Percentiles rank a stretch among this genome's conserved stretches.
phyloP scores from a whole-genome alignment of 2,113 vertebrate genomes.

The Gymnogyps californianus region DNA sequence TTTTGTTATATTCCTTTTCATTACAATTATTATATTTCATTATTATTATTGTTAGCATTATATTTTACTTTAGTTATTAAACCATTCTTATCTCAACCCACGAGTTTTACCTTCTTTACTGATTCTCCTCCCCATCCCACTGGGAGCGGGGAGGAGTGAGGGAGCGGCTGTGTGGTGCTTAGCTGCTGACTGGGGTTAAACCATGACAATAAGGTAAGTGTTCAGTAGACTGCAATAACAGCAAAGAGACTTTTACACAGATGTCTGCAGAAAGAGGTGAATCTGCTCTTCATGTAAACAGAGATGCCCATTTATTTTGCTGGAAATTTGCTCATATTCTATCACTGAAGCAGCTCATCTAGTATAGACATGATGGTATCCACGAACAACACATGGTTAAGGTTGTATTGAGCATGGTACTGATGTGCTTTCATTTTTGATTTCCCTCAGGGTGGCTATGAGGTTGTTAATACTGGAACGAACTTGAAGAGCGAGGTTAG shows the following conservation, averaged over 20 bases:
- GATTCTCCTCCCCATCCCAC: no score
- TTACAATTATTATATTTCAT: no score
- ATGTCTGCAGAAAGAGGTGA: background rate
- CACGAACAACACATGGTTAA: background rate
- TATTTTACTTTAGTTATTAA: no score
- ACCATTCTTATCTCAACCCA: no score
- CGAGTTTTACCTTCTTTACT: no score
- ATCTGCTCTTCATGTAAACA: background rate
- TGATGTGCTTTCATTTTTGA: background rate
- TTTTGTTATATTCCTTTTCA: no score
- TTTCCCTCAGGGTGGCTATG: background rate
- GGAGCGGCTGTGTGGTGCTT: no score
- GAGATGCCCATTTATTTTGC: background rate
- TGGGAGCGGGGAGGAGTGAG: no score
- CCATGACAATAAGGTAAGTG: background rate
- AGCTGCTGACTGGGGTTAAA: no score
- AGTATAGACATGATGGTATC: background rate
- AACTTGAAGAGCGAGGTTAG: background rate
- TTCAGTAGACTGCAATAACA: background rate
- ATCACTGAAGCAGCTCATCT: background rate
- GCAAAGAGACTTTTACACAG: background rate
- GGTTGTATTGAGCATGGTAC: background rate
- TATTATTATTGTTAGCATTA: no score
- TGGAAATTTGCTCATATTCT: background rate
- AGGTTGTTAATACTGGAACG: background rate